Evolutionary conservation across 2,113 vertebrate genomes (phyloP), one percentile per base, ranked within the genome.

Genomic region (Chauna torquata): DNA sequence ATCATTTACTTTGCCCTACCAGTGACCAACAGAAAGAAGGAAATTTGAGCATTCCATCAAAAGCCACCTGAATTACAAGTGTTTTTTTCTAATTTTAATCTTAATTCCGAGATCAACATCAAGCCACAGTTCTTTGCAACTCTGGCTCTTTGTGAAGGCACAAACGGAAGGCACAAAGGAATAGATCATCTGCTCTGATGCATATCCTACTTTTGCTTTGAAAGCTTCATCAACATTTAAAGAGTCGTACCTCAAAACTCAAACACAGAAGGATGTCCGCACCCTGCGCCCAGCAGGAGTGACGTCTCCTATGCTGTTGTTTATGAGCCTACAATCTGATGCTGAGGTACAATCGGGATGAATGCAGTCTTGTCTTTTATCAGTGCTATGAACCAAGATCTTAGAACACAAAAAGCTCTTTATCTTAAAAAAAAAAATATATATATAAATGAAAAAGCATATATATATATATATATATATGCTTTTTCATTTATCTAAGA

Each of bases 211-310:
- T 66, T 61, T 3, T 50, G 16, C 74, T 82, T 7, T 47, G 32
- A 64, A 64, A 79, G 20, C 55, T 36, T n/a, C 24, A 38, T 11
- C 12, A 16, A 0, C 44, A 57, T n/a, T 34, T 59, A 57, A 28
- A 7, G 9, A 36, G 72, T 19, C 20, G 16, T 6, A 22, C 38
- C 59, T 70, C 69, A 27, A 36, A 44, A 49, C 0, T 1, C 11
- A 59, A 65, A 16, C 0, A 0, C n/a, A 47, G 78, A 64, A n/a
- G 17, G 66, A 34, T 2, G 0, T 27, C 44, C 36, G 49, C 9
- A 11, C 2, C 2, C 24, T 23, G 49, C 49, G 30, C 19, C 3
- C 19, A 25, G 40, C 57, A 68, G 85, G 28, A 71, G 47, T 0
- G 3, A 20, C 1, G 0, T 24, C 49, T 36, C 65, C 66, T 20